phyloP scores from a whole-genome alignment of 2,113 vertebrate genomes.

The Oryzias javanicus region DNA sequence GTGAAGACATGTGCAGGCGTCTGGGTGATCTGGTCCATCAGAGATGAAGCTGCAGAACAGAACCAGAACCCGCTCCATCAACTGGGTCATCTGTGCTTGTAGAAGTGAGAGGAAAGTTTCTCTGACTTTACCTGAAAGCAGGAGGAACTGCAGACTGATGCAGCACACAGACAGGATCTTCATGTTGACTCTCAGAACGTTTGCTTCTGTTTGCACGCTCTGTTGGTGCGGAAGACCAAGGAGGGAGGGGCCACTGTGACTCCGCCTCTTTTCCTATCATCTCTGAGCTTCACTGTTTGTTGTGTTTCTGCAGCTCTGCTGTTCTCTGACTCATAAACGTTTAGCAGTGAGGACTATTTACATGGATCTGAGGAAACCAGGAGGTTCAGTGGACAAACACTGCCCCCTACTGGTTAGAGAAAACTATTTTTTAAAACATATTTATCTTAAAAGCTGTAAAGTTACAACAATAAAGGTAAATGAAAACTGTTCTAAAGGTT shows the following conservation, averaged over 20 bases:
- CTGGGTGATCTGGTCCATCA: constrained; percentile 14
- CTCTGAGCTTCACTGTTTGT: no score
- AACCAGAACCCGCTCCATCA: not conserved
- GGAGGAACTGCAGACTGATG: not conserved
- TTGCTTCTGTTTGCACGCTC: not conserved
- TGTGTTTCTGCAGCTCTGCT: no score
- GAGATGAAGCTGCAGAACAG: constrained; percentile 32
- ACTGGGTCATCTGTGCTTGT: not conserved
- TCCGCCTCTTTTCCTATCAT: not conserved
- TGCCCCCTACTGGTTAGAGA: no score
- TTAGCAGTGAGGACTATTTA: no score
- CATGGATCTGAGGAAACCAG: no score
- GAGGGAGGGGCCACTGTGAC: not conserved
- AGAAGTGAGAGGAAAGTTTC: not conserved
- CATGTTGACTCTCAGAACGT: not conserved
- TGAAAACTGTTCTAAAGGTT: no score
- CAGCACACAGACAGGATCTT: constrained; percentile 1
- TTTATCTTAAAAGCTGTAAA: no score
- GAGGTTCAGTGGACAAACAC: no score
- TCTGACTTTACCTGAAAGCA: constrained; percentile 7
- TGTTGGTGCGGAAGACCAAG: not conserved
- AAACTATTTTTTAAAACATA: no score
- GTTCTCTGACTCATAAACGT: no score
- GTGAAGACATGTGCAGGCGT: constrained; percentile 9
- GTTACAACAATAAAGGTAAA: no score